Evolutionary conservation across 2,113 vertebrate genomes (phyloP).

Genomic region (Aegotheles bennettii): DNA sequence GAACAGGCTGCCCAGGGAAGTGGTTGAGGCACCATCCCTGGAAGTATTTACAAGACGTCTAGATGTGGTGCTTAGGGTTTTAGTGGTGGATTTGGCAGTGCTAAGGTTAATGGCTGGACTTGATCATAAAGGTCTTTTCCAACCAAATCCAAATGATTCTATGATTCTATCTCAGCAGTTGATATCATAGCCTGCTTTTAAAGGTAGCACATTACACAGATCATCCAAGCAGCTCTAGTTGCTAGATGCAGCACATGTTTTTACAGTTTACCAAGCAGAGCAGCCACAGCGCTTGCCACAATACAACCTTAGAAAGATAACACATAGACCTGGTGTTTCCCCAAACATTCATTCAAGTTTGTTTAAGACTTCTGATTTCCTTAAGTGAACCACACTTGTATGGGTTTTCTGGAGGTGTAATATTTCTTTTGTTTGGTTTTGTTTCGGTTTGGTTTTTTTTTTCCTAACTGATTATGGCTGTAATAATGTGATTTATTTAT

Average conservation of each 20-base stretch:
- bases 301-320: neutral
- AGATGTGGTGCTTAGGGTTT: too few species aligned
- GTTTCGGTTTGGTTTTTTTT: neutral
- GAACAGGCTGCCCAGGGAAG: too few species aligned
- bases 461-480: neutral
- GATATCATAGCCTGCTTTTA: neutral
- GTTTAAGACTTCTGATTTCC: neutral
- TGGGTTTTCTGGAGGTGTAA: neutral
- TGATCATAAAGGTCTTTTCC: too few species aligned
- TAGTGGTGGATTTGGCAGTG: too few species aligned
- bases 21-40: too few species aligned
- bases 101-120: too few species aligned
- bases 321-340: neutral
- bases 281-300: neutral
- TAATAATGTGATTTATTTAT: neutral
- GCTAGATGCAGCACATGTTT: neutral
- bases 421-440: neutral
- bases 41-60: too few species aligned
- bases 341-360: neutral
- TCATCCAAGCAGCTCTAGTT: neutral
- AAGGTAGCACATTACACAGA: neutral
- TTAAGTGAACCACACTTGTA: neutral
- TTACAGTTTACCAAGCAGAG: neutral
- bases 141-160: too few species aligned
- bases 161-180: neutral